Evolutionary conservation across 2,797 vertebrate species (phyloP), one percentile per base, ranked within the genome.

Genomic region (Hapalemur alaotrensis): DNA sequence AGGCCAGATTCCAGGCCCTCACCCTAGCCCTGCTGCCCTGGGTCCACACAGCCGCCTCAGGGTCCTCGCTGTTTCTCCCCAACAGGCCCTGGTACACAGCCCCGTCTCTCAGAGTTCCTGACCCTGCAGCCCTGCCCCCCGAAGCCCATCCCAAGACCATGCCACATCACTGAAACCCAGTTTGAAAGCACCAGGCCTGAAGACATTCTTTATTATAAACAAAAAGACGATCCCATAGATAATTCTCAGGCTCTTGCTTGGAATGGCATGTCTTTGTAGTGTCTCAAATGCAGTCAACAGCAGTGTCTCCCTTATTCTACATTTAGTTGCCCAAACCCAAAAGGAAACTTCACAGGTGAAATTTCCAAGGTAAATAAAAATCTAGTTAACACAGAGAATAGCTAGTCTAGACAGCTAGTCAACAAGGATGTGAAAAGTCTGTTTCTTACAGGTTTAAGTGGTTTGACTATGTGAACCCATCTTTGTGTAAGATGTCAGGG

Each of bases 401-500:
- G 7, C 75, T 35, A 54, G 48, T 96, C 97, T 89, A 76, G 72
- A 72, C 82, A 93, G 91, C 61, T 3, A 12, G 22, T 87, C 83
- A 93, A 95, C 84, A 97, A 97, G 92, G 79, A 96, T 89, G 13
- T 48, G 43, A 87, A 61, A 86, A 84, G 65, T 85, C 57, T 18
- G 61, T 25, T 5, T 95, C 97, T 97, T 79, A 87, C 70, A 90
- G 89, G 59, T 91, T 93, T 69, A 95, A 95, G 89, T 92, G 97
- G 85, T 84, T 78, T 95, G 98, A 43, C 50, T 86, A 76, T 97
- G 96, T 97, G 32, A 96, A 65, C 96, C 23, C 15, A 50, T 91
- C 96, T 96, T 57, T 83, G 89, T 93, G 93, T 97, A 95, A 89
- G 67, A 96, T 91, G 87, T 95, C 97, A 97, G 91, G 43, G 83